Base-by-base conservation (phyloP, 2,888 invertebrate genomes). In the Abrostola triplasia region DNA sequence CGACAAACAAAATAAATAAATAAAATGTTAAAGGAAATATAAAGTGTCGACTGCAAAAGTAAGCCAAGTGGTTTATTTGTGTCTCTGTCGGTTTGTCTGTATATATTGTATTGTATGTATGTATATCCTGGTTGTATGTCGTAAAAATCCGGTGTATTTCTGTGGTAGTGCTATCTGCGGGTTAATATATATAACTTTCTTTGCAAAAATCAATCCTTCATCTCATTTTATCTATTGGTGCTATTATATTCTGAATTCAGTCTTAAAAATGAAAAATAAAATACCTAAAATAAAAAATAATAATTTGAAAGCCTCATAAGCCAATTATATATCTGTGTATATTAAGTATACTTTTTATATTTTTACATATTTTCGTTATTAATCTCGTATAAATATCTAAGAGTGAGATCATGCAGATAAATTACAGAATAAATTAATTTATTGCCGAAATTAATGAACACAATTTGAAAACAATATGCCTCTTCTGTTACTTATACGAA, bases 371-470 rank as follows among this genome's bases (percentile, higher is more conserved):
- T 85, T 86, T 91, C 90, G 86, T 92, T 90, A 90, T 89, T 93
- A 94, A 94, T 94, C 94, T 94, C 94, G 87, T 90, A 93, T 92
- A 94, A 92, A 93, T 93, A 93, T 92, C 92, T 94, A 93, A 92
- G 89, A 89, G 87, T 94, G 94, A 94, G 94, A 94, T 94, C 94
- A 93, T 90, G 88, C 90, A 90, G 92, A 89, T 92, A 92, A 91
- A 89, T 88, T 90, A 93, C 85, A 92, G 89, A 93, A 92, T 92
- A 93, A 93, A 93, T 91, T 91, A 92, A 90, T 91, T 91, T 92
- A 90, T 92, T 91, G 92, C 92, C 91, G 89, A 91, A 92, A 89
- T 87, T 74, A 90, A 92, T 94, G 94, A 94, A 94, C 94, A 94
- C 94, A 94, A 93, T 89, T 81, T 90, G 82, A 90, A 93, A 93